Evolutionary conservation across 1,140 invertebrate genomes (phyloP), one percentile per base, ranked within the genome.

Genomic region (Charaxes varanes): DNA sequence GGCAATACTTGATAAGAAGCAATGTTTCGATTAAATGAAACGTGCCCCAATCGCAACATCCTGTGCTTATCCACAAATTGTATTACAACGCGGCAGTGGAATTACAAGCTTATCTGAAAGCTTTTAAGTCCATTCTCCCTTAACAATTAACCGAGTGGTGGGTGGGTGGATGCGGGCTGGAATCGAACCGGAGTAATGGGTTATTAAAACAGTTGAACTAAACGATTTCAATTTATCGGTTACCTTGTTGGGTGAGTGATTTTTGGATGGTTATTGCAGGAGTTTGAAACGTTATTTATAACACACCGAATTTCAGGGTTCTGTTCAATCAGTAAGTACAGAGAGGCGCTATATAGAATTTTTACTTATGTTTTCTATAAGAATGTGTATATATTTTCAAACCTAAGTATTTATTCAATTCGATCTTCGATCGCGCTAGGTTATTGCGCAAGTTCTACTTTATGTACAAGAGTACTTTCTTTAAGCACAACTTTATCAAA

Each of bases 181-280:
- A 31, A 17, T 31, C 28, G 15, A 31, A 31, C 15, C 28, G 15
- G 28, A 31, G 28, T 31, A 31, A 31, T 31, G 28, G 28, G 28
- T 31, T 31, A 31, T 31, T 31, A 31, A 31, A 31, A 31, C 28
- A 31, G 14, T 31, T 31, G 28, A 31, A 31, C 0, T 31, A 31
- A 31, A 8, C 28, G 28, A 31, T 31, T 31, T 17, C 28, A 17
- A 31, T 31, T 31, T 31, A 31, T 31, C 6, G 11, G 28, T 17
- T 14, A 10, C 3, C 28, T 5, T 2, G 15, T 15, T 11, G 27
- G 8, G 14, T 15, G 14, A 11, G 1, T 10, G 14, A 6, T 12
- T 8, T 31, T 31, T 11, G 15, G 28, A n/a, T n/a, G n/a, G n/a
- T n/a, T n/a, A n/a, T n/a, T n/a, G n/a, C n/a, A n/a, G n/a, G n/a